Evolutionary conservation across 2,113 vertebrate genomes (phyloP).

Genomic region (Gymnocephalus cernua): DNA sequence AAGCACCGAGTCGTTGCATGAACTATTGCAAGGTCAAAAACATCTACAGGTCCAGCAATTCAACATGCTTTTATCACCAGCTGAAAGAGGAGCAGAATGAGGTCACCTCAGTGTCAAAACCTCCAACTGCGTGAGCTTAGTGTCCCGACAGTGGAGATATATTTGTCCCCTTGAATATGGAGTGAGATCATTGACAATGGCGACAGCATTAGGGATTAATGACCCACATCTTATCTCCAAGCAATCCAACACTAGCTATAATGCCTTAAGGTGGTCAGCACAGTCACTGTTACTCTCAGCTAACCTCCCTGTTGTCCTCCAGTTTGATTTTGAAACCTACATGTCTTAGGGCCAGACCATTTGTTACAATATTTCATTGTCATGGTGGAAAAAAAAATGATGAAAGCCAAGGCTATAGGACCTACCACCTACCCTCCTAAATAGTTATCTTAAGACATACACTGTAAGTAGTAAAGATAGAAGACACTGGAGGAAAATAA

Average conservation of each 20-base stretch:
- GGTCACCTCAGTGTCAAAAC: constrained; percentile 18
- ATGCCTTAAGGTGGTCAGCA: constrained; percentile 21
- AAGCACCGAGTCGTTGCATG: constrained; percentile 7
- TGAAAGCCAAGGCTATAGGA: background rate
- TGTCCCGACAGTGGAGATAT: constrained; percentile 4
- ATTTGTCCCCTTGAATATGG: constrained; percentile 25
- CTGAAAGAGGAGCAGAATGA: constrained; percentile 23
- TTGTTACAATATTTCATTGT: too few species aligned
- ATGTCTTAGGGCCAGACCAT: background rate
- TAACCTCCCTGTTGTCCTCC: constrained; percentile 13
- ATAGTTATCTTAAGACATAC: background rate
- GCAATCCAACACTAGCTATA: constrained; percentile 56
- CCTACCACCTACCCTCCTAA: background rate
- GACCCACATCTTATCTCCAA: constrained; percentile 59
- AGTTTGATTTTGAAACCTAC: background rate
- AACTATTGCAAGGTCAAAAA: constrained; percentile 37
- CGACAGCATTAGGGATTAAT: constrained; percentile 70
- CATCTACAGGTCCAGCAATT: constrained; percentile 3
- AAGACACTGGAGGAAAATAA: background rate
- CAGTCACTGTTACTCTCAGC: constrained; percentile 23
- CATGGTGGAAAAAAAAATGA: background rate
- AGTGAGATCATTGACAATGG: constrained; percentile 44
- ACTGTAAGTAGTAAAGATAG: background rate
- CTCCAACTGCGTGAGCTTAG: constrained; percentile 25
- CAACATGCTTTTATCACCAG: constrained; percentile 33